Evolutionary conservation across 2,113 vertebrate species (phyloP), one percentile per base, ranked within the genome.

Genomic region (Prionailurus viverrinus): DNA sequence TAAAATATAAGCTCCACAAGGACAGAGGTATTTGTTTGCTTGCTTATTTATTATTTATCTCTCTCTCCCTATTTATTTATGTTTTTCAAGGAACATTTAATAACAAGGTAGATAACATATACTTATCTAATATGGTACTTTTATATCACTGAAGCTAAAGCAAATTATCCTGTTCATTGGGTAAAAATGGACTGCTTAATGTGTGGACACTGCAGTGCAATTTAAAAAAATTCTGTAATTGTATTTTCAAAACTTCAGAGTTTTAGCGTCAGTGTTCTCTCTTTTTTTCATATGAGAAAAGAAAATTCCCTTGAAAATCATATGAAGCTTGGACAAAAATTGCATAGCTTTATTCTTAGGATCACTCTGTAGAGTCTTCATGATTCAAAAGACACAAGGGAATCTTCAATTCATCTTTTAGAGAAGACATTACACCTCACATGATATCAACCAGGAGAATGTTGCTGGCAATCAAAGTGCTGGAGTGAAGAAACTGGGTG

Each of bases 361-460:
- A 41, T 58, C 1, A 55, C 27, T 93, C 51, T 5, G 1, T 63
- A 78, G 36, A 74, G 74, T 48, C 41, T 78, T 78, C 74, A 78
- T 78, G 41, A 78, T 48, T 78, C 27, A 5, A 27, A 78, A 48
- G 11, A 78, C 7, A 9, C 74, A 78, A 31, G 41, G 41, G 27
- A 78, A 31, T 15, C 23, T 31, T 45, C 96, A 45, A 0, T 97
- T 99, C 99, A 99, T 99, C 99, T 97, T 99, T 99, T 15, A 99
- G 99, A 58, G 99, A 99, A 9, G 99, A 99, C 99, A 99, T 99
- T 85, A 99, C 99, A 55, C 99, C 99, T 96, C 99, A 98, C 99
- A 99, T 99, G 79, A 99, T 99, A 93, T 99, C 99, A 96, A 99
- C 99, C 98, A 99, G 83, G 91, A 99, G 98, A 95, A 99, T 99